A percentile compares a stretch with the other conserved stretches of the same genome.
Evolutionary conservation across 2,888 invertebrate species (phyloP).

Genomic region (Cephus sareptanus): DNA sequence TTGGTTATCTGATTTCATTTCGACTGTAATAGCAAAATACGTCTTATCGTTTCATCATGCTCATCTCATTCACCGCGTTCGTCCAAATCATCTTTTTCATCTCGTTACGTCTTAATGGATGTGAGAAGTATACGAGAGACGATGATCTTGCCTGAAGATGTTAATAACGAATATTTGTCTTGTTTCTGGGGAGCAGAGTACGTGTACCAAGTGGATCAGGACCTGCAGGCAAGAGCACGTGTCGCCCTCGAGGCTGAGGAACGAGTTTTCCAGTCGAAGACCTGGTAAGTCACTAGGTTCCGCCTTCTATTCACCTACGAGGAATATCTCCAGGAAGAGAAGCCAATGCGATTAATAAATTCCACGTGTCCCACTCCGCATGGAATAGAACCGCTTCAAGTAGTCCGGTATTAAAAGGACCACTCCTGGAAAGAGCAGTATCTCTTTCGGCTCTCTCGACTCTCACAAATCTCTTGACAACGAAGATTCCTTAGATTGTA

Average conservation of each 20-base stretch:
- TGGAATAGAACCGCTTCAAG: background rate
- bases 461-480: background rate
- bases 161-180: slow-evolving; percentile 16
- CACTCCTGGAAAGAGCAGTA: background rate
- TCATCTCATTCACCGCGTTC: background rate
- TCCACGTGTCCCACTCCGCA: background rate
- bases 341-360: background rate
- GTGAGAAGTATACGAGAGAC: background rate
- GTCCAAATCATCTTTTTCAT: background rate
- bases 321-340: background rate
- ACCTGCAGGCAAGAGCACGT: slow-evolving; percentile 60
- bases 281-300: slow-evolving; percentile 41
- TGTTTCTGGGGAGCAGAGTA: slow-evolving; percentile 48
- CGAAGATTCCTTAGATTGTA: background rate
- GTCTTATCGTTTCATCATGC: background rate
- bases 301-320: background rate
- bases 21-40: background rate
- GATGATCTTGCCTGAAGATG: background rate
- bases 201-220: slow-evolving; percentile 59
- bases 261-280: slow-evolving; percentile 49
- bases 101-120: background rate
- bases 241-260: slow-evolving; percentile 63
- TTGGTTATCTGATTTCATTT: background rate
- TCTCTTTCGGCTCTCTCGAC: background rate
- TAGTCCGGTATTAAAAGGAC: background rate